Evolutionary conservation across 2,797 vertebrate genomes (phyloP).

Genomic region (Anabacerthia variegaticeps): DNA sequence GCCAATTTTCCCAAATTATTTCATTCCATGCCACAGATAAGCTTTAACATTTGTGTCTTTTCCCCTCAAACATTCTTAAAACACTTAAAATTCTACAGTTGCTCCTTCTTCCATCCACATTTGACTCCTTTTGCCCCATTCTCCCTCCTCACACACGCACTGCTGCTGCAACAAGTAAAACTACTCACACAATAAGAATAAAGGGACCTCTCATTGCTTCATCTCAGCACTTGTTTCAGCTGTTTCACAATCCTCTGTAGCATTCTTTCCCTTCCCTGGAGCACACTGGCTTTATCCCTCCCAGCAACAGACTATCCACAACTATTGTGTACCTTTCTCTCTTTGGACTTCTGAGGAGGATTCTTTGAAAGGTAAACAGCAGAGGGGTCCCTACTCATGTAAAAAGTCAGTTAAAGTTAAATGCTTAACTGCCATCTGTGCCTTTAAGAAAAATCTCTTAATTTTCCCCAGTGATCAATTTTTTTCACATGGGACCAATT

Average conservation of each 20-base stretch:
- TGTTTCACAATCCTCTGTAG: not conserved
- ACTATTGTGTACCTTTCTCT: rapidly evolving
- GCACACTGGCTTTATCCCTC: not conserved
- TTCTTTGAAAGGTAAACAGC: conserved; percentile 17
- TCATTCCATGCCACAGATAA: not conserved
- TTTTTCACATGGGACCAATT: conserved; percentile 60
- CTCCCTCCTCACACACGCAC: not conserved
- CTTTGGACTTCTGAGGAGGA: not conserved
- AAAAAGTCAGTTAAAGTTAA: conserved; percentile 61
- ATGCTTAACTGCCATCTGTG: conserved; percentile 54
- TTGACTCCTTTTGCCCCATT: not conserved
- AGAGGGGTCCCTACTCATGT: conserved; percentile 29
- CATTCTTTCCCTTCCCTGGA: not conserved
- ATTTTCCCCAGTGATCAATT: conserved; percentile 47
- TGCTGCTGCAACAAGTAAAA: not conserved
- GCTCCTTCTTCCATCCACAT: not conserved
- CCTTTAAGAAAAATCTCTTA: conserved; percentile 58
- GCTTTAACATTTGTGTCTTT: not conserved
- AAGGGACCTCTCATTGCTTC: not conserved
- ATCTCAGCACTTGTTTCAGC: not conserved
- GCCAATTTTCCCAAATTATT: not conserved
- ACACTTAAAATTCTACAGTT: not conserved
- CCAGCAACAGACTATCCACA: not conserved
- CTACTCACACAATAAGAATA: not conserved
- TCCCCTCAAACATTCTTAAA: not conserved